Evolutionary conservation across 1,140 invertebrate genomes (phyloP).

Genomic region (Ectropis grisescens): DNA sequence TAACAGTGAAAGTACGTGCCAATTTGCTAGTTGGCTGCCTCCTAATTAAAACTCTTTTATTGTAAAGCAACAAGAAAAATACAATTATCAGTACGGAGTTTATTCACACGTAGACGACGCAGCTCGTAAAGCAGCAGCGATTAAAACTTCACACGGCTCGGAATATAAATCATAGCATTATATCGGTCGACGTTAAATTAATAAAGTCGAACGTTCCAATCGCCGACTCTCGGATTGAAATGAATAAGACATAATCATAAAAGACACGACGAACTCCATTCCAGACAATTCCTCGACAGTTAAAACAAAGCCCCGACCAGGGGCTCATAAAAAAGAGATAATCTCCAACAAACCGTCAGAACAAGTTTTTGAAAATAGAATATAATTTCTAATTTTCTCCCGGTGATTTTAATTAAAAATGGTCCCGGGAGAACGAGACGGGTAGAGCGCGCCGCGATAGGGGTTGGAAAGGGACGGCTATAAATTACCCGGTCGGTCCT

Average conservation of each 20-base stretch:
- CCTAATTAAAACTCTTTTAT: too few species aligned
- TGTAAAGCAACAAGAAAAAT: too few species aligned
- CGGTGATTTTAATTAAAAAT: constrained; percentile 70
- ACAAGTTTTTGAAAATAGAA: constrained; percentile 69
- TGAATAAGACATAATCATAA: constrained; percentile 47
- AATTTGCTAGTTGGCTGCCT: too few species aligned
- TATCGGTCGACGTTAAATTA: background rate
- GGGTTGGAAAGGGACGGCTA: constrained; percentile 50
- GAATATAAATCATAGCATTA: too few species aligned
- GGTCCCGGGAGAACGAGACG: constrained; percentile 52
- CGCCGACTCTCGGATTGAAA: constrained; percentile 34
- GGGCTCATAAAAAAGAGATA: constrained; percentile 67
- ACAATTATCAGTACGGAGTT: too few species aligned
- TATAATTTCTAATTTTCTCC: constrained; percentile 70
- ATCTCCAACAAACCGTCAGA: constrained; percentile 64
- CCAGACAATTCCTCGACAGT: constrained; percentile 50
- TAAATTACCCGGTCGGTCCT: constrained; percentile 54
- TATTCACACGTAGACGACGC: background rate
- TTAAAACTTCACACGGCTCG: too few species aligned
- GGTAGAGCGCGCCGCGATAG: constrained; percentile 13
- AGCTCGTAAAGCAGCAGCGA: too few species aligned
- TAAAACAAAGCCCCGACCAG: constrained; percentile 57
- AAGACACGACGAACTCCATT: constrained; percentile 32
- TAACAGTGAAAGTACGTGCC: too few species aligned
- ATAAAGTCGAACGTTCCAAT: constrained; percentile 35